Evolutionary conservation across 2,888 invertebrate species (phyloP), one percentile per base, ranked within the genome.

Genomic region (Lycia hirtaria): DNA sequence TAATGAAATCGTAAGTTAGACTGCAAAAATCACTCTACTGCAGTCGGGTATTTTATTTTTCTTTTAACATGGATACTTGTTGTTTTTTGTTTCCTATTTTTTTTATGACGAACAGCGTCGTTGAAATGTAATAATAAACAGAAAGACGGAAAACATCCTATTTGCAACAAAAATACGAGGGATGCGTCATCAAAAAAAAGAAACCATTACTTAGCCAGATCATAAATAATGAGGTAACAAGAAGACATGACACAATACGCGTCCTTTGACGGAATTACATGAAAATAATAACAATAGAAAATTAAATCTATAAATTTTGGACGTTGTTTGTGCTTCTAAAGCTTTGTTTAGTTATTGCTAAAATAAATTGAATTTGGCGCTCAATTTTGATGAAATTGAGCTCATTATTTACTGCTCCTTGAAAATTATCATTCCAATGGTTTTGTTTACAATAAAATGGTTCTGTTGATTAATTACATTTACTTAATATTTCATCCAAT

Each of bases 261-360:
- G n/a, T 37, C 15, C 5, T 9, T 38, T 10, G 2, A 2, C 17
- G 26, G 10, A n/a, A 41, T 28, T 17, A 26, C 1, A 1, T 32
- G 40, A 1, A 30, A 52, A 37, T 43, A n/a, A 30, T 20, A 30
- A 38, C 32, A 51, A 40, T 41, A 10, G 44, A 44, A 56, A 37
- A 43, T 43, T 14, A 48, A 55, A 48, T 43, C 28, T 19, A 15
- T 54, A 37, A 56, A 49, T 55, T 55, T 41, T 12, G 35, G 40
- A 9, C 50, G 32, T 50, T 55, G 40, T 55, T 55, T 40, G 33
- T 14, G 32, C 33, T 47, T 12, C 35, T 41, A 19, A 41, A 35
- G 41, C 55, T 28, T 28, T 9, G 22, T 26, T 24, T 26, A 33
- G 41, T 26, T 48, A 30, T 50, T 50, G 20, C 26, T 28, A 48